phyloP scores from a whole-genome alignment of 1,140 invertebrate genomes.

The Harpegnathos saltator region DNA sequence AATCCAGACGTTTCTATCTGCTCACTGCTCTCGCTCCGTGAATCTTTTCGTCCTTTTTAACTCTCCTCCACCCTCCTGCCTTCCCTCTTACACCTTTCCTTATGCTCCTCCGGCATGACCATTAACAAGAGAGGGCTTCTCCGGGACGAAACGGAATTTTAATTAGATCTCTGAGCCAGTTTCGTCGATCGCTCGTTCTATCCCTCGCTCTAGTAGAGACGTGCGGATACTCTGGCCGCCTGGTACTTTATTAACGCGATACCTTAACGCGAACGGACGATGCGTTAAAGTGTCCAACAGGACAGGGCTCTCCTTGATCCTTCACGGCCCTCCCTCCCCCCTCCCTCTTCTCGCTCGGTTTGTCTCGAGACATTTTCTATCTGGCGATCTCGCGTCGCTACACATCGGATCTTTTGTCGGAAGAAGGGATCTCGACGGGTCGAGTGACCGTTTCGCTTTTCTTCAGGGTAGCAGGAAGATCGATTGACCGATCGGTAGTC shows the following conservation, averaged over 20 bases:
- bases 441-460: not conserved
- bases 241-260: constrained; percentile 7
- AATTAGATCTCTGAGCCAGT: constrained; percentile 64
- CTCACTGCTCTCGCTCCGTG: not conserved
- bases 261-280: constrained; percentile 37
- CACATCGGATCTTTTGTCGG: constrained; percentile 13
- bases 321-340: constrained; percentile 1
- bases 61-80: constrained; percentile 1
- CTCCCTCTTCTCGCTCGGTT: not conserved
- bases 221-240: not conserved
- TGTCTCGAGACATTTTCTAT: not conserved
- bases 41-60: constrained; percentile 9
- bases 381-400: constrained; percentile 1
- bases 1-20: constrained; percentile 67
- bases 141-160: constrained; percentile 59
- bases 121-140: constrained; percentile 45
- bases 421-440: not conserved
- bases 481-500: not conserved
- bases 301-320: constrained; percentile 19
- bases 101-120: not conserved
- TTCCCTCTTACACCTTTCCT: too few relatives aligned
- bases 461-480: not conserved
- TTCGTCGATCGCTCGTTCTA: constrained; percentile 17
- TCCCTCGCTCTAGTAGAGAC: not conserved
- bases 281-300: constrained; percentile 40